A percentile compares a stretch with the other conserved stretches of the same genome.
Evolutionary conservation across 2,888 invertebrate genomes (phyloP).

Genomic region (Panopea generosa): DNA sequence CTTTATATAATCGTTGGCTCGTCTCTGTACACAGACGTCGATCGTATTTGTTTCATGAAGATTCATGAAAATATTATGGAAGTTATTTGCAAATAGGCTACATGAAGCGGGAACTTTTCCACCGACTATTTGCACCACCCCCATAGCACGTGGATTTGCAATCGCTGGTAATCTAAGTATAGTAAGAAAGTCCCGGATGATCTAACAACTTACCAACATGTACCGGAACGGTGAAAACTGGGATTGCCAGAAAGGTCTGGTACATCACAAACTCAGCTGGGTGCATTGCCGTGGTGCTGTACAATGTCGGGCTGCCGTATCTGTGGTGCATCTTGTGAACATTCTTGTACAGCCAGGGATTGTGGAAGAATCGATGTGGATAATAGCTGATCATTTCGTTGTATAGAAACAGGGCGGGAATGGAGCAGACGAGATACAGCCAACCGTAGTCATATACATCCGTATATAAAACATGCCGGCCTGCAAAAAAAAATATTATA

Average conservation of each 20-base stretch:
- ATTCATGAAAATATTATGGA: no score
- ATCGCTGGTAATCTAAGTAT: no score
- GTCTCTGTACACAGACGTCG: no score
- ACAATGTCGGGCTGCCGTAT: constrained; percentile 90
- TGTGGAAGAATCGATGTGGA: constrained; percentile 89
- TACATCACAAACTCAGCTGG: constrained; percentile 90
- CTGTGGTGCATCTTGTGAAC: constrained; percentile 92
- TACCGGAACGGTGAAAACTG: constrained; percentile 88
- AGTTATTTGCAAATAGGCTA: no score
- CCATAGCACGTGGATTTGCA: no score
- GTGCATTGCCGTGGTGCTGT: constrained; percentile 91
- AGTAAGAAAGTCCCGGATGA: no score
- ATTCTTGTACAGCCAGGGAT: constrained; percentile 88
- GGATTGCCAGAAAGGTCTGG: constrained; percentile 87
- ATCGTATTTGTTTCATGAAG: no score
- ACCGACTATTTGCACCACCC: no score
- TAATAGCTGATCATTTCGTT: constrained; percentile 88
- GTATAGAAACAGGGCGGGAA: constrained; percentile 88
- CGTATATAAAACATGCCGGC: constrained; percentile 89
- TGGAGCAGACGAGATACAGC: constrained; percentile 89
- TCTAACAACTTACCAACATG: constrained; percentile 89
- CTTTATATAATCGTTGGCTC: no score
- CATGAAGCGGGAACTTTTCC: no score
- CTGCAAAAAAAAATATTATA: constrained; percentile 41
- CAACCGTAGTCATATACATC: constrained; percentile 88